Percentiles rank a stretch among this genome's conserved stretches.
Conservation (phyloP, 2,797 vertebrate species). For the Tapirus indicus region DNA sequence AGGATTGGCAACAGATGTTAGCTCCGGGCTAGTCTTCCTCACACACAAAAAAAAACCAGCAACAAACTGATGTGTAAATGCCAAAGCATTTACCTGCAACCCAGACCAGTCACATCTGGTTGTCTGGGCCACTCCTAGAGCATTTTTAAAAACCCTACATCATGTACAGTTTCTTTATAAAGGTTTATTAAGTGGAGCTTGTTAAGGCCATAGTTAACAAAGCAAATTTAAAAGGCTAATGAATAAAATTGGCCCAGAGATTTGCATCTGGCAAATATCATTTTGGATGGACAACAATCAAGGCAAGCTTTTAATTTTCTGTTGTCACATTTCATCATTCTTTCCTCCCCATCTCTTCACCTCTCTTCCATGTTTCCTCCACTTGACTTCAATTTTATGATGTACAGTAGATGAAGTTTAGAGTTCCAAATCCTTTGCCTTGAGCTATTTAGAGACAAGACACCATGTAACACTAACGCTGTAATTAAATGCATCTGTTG, state of each 20-base stretch:
- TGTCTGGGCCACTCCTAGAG: not conserved
- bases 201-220: not conserved
- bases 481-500: not conserved
- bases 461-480: not conserved
- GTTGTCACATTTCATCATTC: not conserved
- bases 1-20: too few species aligned
- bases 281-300: not conserved
- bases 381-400: not conserved
- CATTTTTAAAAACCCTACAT: not conserved
- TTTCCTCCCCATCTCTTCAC: not conserved
- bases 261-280: not conserved
- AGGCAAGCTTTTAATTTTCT: not conserved
- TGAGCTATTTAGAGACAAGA: slow-evolving; percentile 3
- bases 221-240: not conserved
- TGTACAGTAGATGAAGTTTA: not conserved
- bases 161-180: not conserved
- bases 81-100: not conserved
- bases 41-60: too few species aligned
- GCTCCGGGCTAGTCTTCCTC: too few species aligned
- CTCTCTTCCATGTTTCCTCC: not conserved
- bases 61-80: not conserved
- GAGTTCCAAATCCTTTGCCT: not conserved
- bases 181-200: not conserved
- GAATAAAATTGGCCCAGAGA: not conserved
- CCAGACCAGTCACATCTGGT: not conserved